phyloP scores from a whole-genome alignment of 2,888 invertebrate genomes.

The Drosophila algonquin region DNA sequence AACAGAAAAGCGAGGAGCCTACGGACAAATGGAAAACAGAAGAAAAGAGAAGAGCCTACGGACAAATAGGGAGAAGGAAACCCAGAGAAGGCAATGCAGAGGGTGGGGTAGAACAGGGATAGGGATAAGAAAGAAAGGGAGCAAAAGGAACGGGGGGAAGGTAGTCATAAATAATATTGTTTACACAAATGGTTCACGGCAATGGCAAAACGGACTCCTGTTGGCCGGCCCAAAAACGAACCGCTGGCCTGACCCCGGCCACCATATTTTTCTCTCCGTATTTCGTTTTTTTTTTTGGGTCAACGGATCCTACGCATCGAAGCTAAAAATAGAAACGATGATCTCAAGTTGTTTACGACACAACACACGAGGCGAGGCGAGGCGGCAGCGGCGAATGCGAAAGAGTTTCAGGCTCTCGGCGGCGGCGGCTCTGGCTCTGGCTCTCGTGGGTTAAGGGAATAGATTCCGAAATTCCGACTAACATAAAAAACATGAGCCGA shows the following conservation, averaged over 20 bases:
- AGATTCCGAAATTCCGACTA: not conserved
- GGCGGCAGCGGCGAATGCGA: conserved; percentile 37
- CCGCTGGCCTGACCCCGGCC: conserved; percentile 19
- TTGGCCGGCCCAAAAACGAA: conserved; percentile 41
- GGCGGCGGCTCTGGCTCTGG: not conserved
- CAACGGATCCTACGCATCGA: conserved; percentile 66
- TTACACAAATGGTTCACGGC: conserved; percentile 74
- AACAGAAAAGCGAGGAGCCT: conserved; percentile 15
- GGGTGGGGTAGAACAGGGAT: not conserved
- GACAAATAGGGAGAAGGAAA: conserved; percentile 18
- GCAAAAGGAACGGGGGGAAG: not conserved
- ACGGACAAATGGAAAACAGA: conserved; percentile 34
- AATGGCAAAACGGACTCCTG: conserved; percentile 57
- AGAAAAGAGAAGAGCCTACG: conserved; percentile 19
- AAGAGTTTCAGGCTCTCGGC: conserved; percentile 65
- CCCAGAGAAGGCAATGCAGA: conserved; percentile 46
- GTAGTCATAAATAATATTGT: conserved; percentile 72
- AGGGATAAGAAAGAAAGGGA: conserved; percentile 15
- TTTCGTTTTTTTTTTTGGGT: conserved; percentile 54
- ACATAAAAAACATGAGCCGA: conserved; percentile 39
- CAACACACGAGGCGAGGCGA: conserved; percentile 40
- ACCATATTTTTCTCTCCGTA: conserved; percentile 3
- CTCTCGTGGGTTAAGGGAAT: conserved; percentile 16
- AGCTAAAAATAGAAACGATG: conserved; percentile 73
- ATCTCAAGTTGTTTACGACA: conserved; percentile 67